Base-by-base conservation (phyloP, 2,113 vertebrate genomes). In the Pseudorhombus dupliciocellatus region DNA sequence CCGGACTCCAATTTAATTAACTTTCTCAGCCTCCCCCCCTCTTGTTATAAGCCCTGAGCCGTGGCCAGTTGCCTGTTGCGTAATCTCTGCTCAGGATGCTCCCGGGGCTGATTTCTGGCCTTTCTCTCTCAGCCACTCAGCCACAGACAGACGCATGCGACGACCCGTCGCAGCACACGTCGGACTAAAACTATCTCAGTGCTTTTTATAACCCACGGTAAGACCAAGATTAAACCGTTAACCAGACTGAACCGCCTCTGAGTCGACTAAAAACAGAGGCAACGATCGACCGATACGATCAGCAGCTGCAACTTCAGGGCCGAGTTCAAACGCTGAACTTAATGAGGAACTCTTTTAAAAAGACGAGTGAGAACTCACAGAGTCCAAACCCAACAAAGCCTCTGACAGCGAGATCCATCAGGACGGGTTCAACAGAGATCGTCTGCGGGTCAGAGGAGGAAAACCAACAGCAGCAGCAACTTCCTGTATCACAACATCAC, bases 171-270 rank as follows among this genome's bases (percentile, higher is more conserved):
- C 12, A 4, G 2, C 51, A 58, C 66, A 51, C 67, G 31, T 12
- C 20, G n/a, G 30, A 73, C 64, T 55, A 7, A 56, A 16, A 1
- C 24, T 28, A 50, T 8, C 50, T 64, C 22, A 1, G 51, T 6
- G 48, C 66, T 80, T 77, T 79, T 73, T 51, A 85, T 79, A 84
- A 73, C 69, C 44, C 6, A 1, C 24, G 5, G 21, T 46, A 64
- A 79, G n/a, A 31, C 16, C 12, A 11, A 61, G 79, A 76, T 88
- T 81, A 82, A 4, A 30, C 15, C 3, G 12, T 65, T 53, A 64
- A 80, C 59, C 21, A 30, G 21, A 7, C 34, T 4, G 16, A 44
- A 18, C 15, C 14, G 34, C 12, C 34, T 11, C 34, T 3, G 34
- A 0, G 10, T 1, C 16, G 46, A 75, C 42, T 50, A 22, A 55